Evolutionary conservation across 2,888 invertebrate genomes (phyloP), one percentile per base, ranked within the genome.

Genomic region (Nycteola revayana): DNA sequence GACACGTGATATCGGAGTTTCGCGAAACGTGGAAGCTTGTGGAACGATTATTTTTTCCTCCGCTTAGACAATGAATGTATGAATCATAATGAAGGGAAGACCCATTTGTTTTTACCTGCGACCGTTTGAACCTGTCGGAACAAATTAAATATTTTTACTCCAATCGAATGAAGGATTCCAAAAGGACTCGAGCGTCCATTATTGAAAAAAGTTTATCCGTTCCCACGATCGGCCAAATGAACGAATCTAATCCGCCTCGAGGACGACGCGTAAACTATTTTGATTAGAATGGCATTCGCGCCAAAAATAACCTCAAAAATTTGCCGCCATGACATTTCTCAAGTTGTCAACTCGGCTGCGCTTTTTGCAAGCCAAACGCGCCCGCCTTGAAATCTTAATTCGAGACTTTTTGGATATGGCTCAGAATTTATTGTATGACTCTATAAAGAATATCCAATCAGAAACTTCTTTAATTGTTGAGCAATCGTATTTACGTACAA

Each of bases 261-360:
- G 64, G 44, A 31, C 54, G 66, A 70, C 74, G 81, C 85, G 88
- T 87, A 87, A 87, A 88, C 86, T 83, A 88, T 88, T 87, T 88
- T 87, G 87, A 88, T 88, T 86, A 86, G 87, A 86, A 85, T 83
- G 79, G 81, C 80, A 77, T 78, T 76, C 77, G 73, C 75, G 73
- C 75, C 72, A 77, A 84, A 83, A 74, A 65, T 72, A 68, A 71
- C 55, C 63, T 62, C 65, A 72, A 75, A 76, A 73, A 74, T 69
- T 61, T 49, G 62, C 70, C 67, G 72, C 75, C 64, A 47, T 75
- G 76, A 78, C 79, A 80, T 88, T 82, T 84, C 75, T 84, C 83
- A 80, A 83, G 66, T 66, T 86, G 86, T 83, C 86, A 81, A 69
- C 62, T 42, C 58, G 59, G 57, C 67, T 60, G 66, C 57, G 69